These are phyloP conservation scores for Andrena camellia DNA, from an alignment of 2,888 invertebrate species.

Conservation along the genomic window DNA sequence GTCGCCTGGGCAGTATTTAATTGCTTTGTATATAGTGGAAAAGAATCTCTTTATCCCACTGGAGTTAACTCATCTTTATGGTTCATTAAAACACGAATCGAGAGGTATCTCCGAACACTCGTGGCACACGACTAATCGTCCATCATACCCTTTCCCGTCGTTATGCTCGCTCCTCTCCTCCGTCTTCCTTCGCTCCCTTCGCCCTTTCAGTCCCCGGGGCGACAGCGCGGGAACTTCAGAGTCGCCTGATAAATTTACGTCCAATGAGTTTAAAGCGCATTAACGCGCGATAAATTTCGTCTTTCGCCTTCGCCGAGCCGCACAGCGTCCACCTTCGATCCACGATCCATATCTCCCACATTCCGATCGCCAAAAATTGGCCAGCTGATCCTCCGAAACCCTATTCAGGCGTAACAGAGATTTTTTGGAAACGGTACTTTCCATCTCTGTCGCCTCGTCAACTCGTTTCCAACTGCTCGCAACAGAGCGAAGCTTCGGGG, in stretches of 20 bases:
- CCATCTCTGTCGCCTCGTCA: background rate
- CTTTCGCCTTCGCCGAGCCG: constrained; percentile 22
- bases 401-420: background rate
- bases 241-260: constrained; percentile 61
- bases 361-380: background rate
- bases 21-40: no score
- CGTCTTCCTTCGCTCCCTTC: constrained; percentile 5
- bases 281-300: constrained; percentile 58
- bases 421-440: background rate
- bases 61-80: no score
- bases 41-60: no score
- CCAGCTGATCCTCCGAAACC: background rate
- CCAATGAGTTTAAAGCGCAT: constrained; percentile 65
- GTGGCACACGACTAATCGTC: constrained; percentile 49
- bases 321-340: constrained; percentile 15
- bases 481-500: background rate
- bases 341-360: constrained; percentile 23
- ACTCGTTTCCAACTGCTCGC: background rate
- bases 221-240: constrained; percentile 64
- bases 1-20: no score
- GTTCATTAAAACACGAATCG: constrained; percentile 1
- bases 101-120: constrained; percentile 20
- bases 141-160: constrained; percentile 39
- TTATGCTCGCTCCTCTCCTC: constrained; percentile 34
- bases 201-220: constrained; percentile 46